Conservation (phyloP, 2,797 vertebrate genomes). For the Eulemur rubriventer region DNA sequence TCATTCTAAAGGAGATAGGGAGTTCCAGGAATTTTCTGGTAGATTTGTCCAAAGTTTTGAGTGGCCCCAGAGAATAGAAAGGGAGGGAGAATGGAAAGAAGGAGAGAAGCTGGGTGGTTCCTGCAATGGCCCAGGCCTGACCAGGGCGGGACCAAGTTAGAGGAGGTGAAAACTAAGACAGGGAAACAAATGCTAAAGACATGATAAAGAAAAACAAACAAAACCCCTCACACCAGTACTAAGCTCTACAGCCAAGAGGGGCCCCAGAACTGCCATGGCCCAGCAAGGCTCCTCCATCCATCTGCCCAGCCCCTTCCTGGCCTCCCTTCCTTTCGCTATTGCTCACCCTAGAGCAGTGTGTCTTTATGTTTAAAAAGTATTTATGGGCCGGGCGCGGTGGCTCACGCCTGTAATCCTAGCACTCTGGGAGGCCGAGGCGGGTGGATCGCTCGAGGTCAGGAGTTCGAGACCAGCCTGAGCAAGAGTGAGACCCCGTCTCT, state of each 20-base stretch:
- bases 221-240: not conserved
- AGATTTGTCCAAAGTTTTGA: not conserved
- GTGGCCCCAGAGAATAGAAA: not conserved
- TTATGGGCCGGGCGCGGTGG: no score
- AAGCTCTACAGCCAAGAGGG: not conserved
- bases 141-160: not conserved
- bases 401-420: no score
- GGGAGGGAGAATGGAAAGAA: not conserved
- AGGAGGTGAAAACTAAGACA: not conserved
- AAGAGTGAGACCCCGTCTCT: no score
- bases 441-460: no score
- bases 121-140: not conserved
- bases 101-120: not conserved
- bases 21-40: not conserved
- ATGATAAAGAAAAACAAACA: not conserved
- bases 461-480: no score
- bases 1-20: not conserved
- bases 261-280: not conserved
- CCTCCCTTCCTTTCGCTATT: not conserved
- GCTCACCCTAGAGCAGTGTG: constrained; percentile 34
- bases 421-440: no score
- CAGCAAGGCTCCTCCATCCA: rapidly evolving
- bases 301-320: not conserved
- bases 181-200: not conserved
- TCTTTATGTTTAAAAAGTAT: not conserved